Evolutionary conservation across 1,140 invertebrate species (phyloP), one percentile per base, ranked within the genome.

Genomic region (Dinoponera quadriceps): DNA sequence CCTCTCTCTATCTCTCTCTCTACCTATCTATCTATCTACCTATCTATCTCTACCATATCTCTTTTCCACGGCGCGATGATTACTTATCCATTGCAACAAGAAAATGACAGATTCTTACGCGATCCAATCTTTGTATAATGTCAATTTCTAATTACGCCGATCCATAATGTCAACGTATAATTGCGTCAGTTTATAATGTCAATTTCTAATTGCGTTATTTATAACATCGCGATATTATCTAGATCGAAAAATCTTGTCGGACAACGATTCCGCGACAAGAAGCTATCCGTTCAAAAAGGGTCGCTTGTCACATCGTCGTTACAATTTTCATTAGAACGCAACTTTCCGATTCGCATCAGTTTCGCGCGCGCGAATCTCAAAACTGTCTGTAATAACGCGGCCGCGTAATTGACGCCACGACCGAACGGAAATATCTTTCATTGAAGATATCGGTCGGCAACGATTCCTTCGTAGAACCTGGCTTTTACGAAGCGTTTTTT

Each of bases 401-500:
- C 38, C 11, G 38, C 38, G 11, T 44, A 44, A 44, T 44, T 4
- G 38, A 7, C 9, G 20, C 4, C 13, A 59, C 44, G 57, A 80
- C 33, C 48, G 22, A 66, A 66, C 51, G 75, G 25, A 22, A 57
- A 80, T 63, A 51, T 66, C 48, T 77, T 25, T 66, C 65, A 80
- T 59, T 69, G 75, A 80, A 71, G 65, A 48, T 57, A 60, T 62
- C 73, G 85, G 73, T 55, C 29, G 66, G 59, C 49, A 84, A 65
- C 68, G 72, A 84, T 74, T 84, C 55, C 68, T 74, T 73, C 54
- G 59, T 77, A 63, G 74, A 87, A 18, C 65, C 72, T 73, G 72
- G 22, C 75, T 88, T 83, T 85, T 66, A 74, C 83, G 78, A 82
- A 74, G 57, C 78, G 66, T 88, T 88, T 81, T 44, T 85, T 80